Evolutionary conservation across 2,113 vertebrate genomes (phyloP), one percentile per base, ranked within the genome.

Genomic region (Conger conger): DNA sequence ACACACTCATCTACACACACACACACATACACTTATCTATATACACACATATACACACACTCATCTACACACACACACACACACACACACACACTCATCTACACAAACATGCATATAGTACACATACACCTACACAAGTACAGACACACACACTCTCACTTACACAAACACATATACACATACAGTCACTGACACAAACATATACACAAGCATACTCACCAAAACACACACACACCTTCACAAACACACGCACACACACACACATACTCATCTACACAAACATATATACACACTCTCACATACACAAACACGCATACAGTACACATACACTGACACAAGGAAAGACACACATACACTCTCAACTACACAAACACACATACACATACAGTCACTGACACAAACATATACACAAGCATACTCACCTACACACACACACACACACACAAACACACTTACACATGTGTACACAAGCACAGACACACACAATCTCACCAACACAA

Each of bases 41-140:
- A 80, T 27, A 42, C 11, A 42, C 79, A 80, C 37, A 80, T 11
- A 45, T 20, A 27, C 80, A 82, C 80, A 36, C 80, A 86, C 38
- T 30, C 30, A 13, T 33, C 5, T 37, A 40, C 78, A 42, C 16
- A 20, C 13, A 45, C 79, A 45, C 37, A 45, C 40, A 42, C 38
- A n/a, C 79, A n/a, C 79, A 80, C 18, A 42, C 79, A 80, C 18
- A 79, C 45, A 33, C 23, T n/a, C n/a, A n/a, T n/a, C n/a, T n/a
- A 79, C 36, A 79, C 17, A 79, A 7, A 20, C 78, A 79, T 18
- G 40, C 36, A 79, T 11, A 42, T 23, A 40, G n/a, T n/a, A n/a
- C n/a, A n/a, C n/a, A n/a, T 38, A 80, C 13, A n/a, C 79, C 38
- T 35, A 45, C 2, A 38, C 18, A 80, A 1, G 27, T 8, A 80